Percentiles rank a stretch among this genome's conserved stretches.
These are phyloP conservation scores for Sula dactylatra DNA, from an alignment of 2,113 vertebrate genomes.

Conservation along the genomic window DNA sequence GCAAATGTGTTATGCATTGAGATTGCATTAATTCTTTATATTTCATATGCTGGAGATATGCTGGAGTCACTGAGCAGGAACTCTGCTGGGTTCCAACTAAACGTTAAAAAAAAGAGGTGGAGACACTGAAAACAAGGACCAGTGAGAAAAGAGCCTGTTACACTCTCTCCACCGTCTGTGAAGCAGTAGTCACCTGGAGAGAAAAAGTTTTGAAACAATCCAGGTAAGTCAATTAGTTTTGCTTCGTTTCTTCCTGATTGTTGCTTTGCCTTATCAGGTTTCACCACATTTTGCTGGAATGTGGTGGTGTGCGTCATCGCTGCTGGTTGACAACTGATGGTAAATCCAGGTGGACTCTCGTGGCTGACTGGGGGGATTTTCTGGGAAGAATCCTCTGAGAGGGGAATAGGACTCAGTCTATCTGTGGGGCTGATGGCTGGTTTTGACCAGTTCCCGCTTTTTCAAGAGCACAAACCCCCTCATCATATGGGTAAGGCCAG, in stretches of 20 bases:
- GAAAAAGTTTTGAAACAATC: background rate
- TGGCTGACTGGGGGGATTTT: background rate
- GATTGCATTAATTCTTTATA: background rate
- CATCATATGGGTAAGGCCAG: no score
- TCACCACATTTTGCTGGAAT: background rate
- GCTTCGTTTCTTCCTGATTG: background rate
- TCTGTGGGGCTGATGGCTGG: background rate
- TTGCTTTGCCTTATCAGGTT: background rate
- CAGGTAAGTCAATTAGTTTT: background rate
- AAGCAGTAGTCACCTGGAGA: background rate
- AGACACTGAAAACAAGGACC: background rate
- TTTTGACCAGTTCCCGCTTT: background rate
- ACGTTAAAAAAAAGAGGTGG: background rate
- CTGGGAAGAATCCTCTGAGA: background rate
- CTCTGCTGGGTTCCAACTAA: background rate
- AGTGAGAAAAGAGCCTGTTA: background rate
- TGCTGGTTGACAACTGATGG: background rate
- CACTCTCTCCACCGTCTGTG: background rate
- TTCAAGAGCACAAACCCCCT: background rate
- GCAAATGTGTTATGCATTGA: background rate
- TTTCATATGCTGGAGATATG: background rate
- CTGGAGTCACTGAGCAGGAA: slow-evolving; percentile 17
- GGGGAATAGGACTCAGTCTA: rapidly evolving
- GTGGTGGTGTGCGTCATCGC: background rate
- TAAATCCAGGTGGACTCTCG: background rate